A percentile compares a stretch with the other conserved stretches of the same genome.
Conservation (phyloP, 2,113 vertebrate genomes). For the Amblyornis subalaris region DNA sequence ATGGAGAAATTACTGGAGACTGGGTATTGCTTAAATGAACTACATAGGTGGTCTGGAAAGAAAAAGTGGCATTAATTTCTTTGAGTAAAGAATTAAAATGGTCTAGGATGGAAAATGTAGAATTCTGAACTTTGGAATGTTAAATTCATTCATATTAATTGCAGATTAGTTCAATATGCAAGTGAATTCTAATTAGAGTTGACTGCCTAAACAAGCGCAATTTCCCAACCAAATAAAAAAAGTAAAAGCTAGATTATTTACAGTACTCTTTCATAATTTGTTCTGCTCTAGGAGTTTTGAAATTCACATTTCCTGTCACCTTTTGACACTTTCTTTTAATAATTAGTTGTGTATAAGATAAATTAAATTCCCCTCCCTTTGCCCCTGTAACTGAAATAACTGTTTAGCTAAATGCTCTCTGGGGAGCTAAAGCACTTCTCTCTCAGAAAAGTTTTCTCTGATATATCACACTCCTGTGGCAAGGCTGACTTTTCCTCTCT, state of each 20-base stretch:
- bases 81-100: not conserved
- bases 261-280: not conserved
- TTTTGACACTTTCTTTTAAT: not conserved
- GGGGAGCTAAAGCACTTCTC: not conserved
- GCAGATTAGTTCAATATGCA: not conserved
- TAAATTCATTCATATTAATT: not conserved
- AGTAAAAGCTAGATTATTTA: not conserved
- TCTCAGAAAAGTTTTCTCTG: not conserved
- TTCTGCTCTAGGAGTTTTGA: not conserved
- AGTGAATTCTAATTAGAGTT: not conserved
- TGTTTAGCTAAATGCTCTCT: not conserved
- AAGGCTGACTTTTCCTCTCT: not conserved
- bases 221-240: not conserved
- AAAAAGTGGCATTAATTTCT: not conserved
- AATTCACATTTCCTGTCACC: not conserved
- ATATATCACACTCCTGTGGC: not conserved
- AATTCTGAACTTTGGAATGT: not conserved
- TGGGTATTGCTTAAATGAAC: not conserved
- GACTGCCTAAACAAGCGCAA: not conserved
- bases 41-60: not conserved
- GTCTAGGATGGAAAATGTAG: not conserved
- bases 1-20: not conserved
- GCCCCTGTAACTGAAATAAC: conserved; percentile 6
- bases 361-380: not conserved
- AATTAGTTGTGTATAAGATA: not conserved